These are phyloP conservation scores for Spisula solida DNA, from an alignment of 2,888 invertebrate species.

Conservation along the genomic window DNA sequence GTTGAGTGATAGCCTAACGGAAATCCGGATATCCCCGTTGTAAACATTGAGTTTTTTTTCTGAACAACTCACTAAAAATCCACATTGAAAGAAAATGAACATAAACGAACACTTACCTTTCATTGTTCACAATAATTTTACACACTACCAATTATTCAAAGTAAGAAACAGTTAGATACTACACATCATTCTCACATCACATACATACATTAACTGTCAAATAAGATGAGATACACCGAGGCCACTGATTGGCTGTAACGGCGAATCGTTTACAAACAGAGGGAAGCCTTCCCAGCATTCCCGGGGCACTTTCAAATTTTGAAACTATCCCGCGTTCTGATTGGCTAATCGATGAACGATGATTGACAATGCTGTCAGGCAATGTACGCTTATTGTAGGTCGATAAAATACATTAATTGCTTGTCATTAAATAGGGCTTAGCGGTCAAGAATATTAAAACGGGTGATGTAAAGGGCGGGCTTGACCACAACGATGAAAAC, in stretches of 20 bases:
- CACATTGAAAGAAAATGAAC: background rate
- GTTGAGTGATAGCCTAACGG: background rate
- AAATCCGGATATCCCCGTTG: background rate
- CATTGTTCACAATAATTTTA: constrained; percentile 48
- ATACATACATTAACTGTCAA: constrained; percentile 71
- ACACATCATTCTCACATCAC: constrained; percentile 57
- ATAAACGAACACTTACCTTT: constrained; percentile 54
- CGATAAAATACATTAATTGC: constrained; percentile 15
- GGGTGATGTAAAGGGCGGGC: background rate
- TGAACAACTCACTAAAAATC: background rate
- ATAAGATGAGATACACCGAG: constrained; percentile 40
- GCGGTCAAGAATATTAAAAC: background rate
- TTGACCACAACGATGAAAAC: background rate
- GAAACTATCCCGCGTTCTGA: constrained; percentile 54
- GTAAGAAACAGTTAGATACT: constrained; percentile 31
- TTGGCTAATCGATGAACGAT: constrained; percentile 47
- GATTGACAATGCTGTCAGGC: constrained; percentile 14
- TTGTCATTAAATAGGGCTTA: constrained; percentile 14
- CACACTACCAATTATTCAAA: constrained; percentile 38
- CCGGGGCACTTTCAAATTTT: constrained; percentile 71
- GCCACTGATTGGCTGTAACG: constrained; percentile 74
- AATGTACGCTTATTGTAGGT: constrained; percentile 8
- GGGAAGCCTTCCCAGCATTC: constrained; percentile 75
- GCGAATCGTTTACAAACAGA: constrained; percentile 76
- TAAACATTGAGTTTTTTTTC: background rate